Evolutionary conservation across 2,113 vertebrate genomes (phyloP), one percentile per base, ranked within the genome.

Genomic region (Pelobates fuscus): DNA sequence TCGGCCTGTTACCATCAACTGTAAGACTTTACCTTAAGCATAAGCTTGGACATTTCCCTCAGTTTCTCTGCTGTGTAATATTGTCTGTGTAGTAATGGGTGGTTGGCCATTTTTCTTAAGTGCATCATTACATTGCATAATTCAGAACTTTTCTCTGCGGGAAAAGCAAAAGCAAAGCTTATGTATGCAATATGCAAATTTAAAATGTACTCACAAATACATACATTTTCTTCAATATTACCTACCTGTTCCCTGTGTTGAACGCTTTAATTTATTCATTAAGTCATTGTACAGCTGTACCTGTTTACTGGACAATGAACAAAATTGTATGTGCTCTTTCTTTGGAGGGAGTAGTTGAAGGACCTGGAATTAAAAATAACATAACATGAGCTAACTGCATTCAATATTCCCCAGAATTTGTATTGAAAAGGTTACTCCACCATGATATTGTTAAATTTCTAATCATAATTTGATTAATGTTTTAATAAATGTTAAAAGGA

Each of bases 21-120:
- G 12, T 23, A 26, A 1, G 12, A 2, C 15, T 59, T 81, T 84
- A 98, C 97, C 93, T 96, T 95, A 2, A 98, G 91, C 96, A 99
- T 98, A 64, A 96, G 94, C 54, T 82, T 85, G 71, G 96, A 95
- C 97, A 99, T 98, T 55, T 79, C 83, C 80, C 83, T 90, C 61
- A 99, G 93, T 78, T 93, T 98, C 8, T 97, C 95, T 59, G 81
- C 81, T 0, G 95, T 98, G 83, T 94, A 99, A 81, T 95, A 93
- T 2, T 97, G 95, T n/a, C 97, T 89, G 68, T 98, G 97, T 67
- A 99, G 83, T 71, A 99, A 89, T 5, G 97, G 97, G 61, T 99
- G 97, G 82, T 98, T 99, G 60, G 97, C 96, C 97, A 99, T 99
- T 88, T 99, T 99, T 78, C 97, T 92, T 79, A 99, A 80, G 6